phyloP scores from a whole-genome alignment of 2,888 invertebrate genomes.

The Cryptophagus acutangulus region DNA sequence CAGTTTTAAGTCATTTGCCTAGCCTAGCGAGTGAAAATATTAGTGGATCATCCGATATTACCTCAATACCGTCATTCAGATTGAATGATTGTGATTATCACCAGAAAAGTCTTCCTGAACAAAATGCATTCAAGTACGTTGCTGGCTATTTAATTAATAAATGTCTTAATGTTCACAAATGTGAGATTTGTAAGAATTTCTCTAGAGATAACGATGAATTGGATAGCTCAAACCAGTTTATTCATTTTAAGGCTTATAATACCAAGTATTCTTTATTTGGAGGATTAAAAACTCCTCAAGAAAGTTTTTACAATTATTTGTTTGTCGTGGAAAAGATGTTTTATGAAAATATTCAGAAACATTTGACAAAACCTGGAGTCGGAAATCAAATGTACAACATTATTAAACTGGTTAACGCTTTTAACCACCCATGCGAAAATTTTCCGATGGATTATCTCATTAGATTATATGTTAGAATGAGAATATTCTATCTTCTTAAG shows the following conservation, averaged over 20 bases:
- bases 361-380: no score
- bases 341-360: no score
- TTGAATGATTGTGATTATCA: constrained; percentile 12
- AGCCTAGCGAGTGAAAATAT: neutral
- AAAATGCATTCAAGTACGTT: constrained; percentile 18
- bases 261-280: constrained; percentile 10
- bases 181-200: constrained; percentile 13
- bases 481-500: no score
- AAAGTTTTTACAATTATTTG: constrained; percentile 11
- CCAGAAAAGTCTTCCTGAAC: constrained; percentile 10
- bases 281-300: constrained; percentile 11
- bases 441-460: no score
- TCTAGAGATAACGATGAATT: constrained; percentile 8
- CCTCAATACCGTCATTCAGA: constrained; percentile 7
- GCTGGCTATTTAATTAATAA: constrained; percentile 16
- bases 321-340: no score
- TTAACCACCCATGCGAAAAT: no score
- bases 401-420: no score
- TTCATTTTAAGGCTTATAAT: constrained; percentile 16
- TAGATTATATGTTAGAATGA: no score
- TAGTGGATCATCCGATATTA: neutral
- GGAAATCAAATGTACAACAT: no score
- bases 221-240: constrained; percentile 9
- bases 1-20: no score
- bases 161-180: constrained; percentile 13